Evolutionary conservation across 1,140 invertebrate species (phyloP).

Genomic region (Cephus cinctus): DNA sequence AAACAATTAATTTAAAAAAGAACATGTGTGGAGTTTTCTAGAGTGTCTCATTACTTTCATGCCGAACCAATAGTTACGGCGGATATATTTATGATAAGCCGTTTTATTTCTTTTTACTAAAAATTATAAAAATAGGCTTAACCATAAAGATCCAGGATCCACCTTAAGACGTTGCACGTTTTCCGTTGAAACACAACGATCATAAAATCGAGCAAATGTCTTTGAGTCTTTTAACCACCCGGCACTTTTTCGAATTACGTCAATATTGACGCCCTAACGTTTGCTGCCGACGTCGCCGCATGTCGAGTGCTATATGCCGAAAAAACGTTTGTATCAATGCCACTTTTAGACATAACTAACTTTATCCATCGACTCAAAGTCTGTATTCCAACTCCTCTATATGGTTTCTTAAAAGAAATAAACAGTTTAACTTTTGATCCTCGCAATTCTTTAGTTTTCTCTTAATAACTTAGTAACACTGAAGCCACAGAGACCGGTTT

Average conservation of each 20-base stretch:
- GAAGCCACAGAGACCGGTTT: background rate
- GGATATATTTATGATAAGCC: too few relatives aligned
- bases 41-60: too few relatives aligned
- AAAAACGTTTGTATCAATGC: conserved; percentile 25
- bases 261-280: conserved; percentile 20
- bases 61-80: too few relatives aligned
- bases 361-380: conserved; percentile 28
- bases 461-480: background rate
- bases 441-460: background rate
- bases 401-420: conserved; percentile 21
- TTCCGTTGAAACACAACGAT: background rate
- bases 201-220: conserved; percentile 27
- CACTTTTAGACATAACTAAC: conserved; percentile 13
- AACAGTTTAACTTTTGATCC: background rate
- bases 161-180: too few relatives aligned
- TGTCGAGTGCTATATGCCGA: conserved; percentile 27
- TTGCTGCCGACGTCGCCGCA: conserved; percentile 25
- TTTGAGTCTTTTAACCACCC: conserved; percentile 26
- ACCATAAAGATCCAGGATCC: too few relatives aligned
- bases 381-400: conserved; percentile 20
- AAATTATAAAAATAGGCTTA: too few relatives aligned
- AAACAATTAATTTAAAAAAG: too few relatives aligned
- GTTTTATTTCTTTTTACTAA: too few relatives aligned
- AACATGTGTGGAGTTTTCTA: too few relatives aligned
- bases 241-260: conserved; percentile 20